phyloP scores from a whole-genome alignment of 2,113 vertebrate species.

The Eira barbara region DNA sequence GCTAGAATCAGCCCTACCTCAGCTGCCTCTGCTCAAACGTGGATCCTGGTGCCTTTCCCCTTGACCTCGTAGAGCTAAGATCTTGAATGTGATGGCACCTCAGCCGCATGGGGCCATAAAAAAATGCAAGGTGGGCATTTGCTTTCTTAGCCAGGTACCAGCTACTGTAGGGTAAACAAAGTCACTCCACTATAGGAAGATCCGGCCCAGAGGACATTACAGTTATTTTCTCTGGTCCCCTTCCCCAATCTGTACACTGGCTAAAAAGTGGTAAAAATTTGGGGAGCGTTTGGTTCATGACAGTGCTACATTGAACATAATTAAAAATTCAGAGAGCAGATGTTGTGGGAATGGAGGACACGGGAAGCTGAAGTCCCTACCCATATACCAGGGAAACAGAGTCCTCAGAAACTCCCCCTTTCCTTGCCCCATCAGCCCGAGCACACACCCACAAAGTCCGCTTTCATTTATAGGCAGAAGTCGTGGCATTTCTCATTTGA shows the following conservation, averaged over 20 bases:
- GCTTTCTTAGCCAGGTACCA: too few relatives aligned
- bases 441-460: not conserved
- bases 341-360: not conserved
- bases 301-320: not conserved
- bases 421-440: not conserved
- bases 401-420: not conserved
- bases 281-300: not conserved
- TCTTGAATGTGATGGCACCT: not conserved
- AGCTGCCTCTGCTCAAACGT: not conserved
- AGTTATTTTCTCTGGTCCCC: not conserved
- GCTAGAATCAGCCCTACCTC: not conserved
- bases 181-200: too few relatives aligned
- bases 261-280: not conserved
- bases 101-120: not conserved
- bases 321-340: not conserved
- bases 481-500: not conserved
- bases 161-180: not conserved
- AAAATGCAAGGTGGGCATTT: not conserved
- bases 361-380: not conserved
- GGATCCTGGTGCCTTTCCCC: not conserved
- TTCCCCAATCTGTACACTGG: too few relatives aligned
- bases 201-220: fast-evolving
- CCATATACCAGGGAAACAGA: not conserved
- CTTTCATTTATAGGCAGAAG: not conserved
- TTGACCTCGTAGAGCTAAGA: not conserved